Conservation (phyloP, 2,888 invertebrate species). For the Seira musarum region DNA sequence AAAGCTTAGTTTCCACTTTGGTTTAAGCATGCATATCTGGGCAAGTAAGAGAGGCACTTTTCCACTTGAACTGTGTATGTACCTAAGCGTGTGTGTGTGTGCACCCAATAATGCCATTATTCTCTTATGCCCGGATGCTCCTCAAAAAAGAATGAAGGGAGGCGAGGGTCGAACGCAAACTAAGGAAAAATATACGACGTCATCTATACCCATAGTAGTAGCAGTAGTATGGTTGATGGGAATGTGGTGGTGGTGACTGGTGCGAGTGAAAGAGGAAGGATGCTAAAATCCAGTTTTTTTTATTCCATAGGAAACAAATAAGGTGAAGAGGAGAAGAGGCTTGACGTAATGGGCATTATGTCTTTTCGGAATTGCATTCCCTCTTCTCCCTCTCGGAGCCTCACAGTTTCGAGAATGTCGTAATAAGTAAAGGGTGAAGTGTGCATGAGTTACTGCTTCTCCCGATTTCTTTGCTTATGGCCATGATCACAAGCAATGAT, state of each 20-base stretch:
- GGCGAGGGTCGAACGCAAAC: slow-evolving; percentile 5
- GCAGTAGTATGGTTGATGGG: not conserved
- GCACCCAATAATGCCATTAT: slow-evolving; percentile 59
- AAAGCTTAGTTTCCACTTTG: too few relatives aligned
- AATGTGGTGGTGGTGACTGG: not conserved
- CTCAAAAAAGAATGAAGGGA: slow-evolving; percentile 3
- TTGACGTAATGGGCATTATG: slow-evolving; percentile 45
- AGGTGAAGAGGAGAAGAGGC: slow-evolving; percentile 55
- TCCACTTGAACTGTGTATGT: slow-evolving; percentile 57
- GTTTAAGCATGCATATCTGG: too few relatives aligned
- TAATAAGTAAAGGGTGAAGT: slow-evolving; percentile 47
- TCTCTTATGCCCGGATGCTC: slow-evolving; percentile 43
- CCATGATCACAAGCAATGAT: not conserved
- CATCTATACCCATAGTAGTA: too few relatives aligned
- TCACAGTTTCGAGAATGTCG: not conserved
- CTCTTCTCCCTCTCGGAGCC: too few relatives aligned
- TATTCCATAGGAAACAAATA: slow-evolving; percentile 42
- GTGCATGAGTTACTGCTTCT: slow-evolving; percentile 30
- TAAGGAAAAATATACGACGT: too few relatives aligned
- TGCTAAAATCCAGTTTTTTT: slow-evolving; percentile 34
- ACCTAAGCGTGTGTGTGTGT: too few relatives aligned
- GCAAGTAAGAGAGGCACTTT: slow-evolving; percentile 48
- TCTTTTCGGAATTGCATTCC: slow-evolving; percentile 18
- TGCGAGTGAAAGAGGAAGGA: slow-evolving; percentile 13
- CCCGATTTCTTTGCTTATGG: too few relatives aligned